Evolutionary conservation across 2,113 vertebrate species (phyloP).

Genomic region (Antidorcas marsupialis): DNA sequence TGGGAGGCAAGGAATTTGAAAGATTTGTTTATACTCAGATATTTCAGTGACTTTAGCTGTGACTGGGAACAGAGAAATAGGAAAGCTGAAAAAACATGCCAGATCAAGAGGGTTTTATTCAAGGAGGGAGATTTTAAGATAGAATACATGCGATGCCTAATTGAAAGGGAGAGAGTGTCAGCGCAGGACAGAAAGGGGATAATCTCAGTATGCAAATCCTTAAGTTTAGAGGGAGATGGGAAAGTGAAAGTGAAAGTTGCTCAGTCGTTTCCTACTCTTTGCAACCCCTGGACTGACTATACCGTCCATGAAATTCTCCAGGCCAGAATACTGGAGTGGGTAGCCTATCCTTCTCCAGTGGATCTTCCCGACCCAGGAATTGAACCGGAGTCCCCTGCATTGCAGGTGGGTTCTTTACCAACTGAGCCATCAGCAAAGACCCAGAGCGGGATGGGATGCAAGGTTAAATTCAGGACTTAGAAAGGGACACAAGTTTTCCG

Average conservation of each 20-base stretch:
- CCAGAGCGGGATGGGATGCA: background rate
- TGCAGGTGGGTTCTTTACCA: background rate
- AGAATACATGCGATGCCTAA: background rate
- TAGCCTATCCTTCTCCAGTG: background rate
- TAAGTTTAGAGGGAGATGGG: background rate
- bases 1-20: background rate
- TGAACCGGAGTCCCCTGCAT: background rate
- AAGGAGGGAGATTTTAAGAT: background rate
- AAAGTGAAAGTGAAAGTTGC: background rate
- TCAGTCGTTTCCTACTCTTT: background rate
- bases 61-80: background rate
- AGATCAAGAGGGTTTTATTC: background rate
- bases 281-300: background rate
- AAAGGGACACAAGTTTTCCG: background rate
- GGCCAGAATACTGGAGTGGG: background rate
- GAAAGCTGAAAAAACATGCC: background rate
- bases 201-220: background rate
- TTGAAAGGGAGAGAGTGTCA: background rate
- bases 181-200: background rate
- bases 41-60: background rate
- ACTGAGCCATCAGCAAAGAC: background rate
- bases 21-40: background rate
- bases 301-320: background rate
- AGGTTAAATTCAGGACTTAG: background rate
- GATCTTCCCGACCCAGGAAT: background rate